These are phyloP conservation scores for Thereva unica DNA, from an alignment of 2,888 invertebrate genomes.

Conservation along the genomic window DNA sequence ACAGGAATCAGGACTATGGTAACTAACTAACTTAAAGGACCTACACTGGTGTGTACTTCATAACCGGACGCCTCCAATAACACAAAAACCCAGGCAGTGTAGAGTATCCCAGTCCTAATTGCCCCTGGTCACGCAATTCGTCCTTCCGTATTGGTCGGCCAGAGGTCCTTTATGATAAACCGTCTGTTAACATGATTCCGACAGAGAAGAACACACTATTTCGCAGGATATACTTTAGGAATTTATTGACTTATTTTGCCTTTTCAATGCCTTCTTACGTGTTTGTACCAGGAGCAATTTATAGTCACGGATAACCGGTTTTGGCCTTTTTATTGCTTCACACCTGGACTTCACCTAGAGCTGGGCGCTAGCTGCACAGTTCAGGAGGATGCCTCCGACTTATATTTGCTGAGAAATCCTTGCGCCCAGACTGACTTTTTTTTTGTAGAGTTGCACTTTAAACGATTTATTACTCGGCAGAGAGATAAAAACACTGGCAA, in stretches of 20 bases:
- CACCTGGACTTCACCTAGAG: conserved; percentile 36
- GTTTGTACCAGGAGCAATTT: conserved; percentile 36
- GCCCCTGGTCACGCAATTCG: conserved; percentile 36
- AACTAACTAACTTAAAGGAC: conserved; percentile 1
- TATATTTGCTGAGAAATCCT: conserved; percentile 40
- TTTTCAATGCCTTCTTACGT: conserved; percentile 41
- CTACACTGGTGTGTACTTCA: conserved; percentile 36
- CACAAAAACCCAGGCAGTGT: conserved; percentile 2
- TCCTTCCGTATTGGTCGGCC: conserved; percentile 15
- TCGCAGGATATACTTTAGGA: conserved; percentile 31
- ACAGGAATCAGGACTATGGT: conserved; percentile 1
- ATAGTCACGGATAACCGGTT: conserved; percentile 32
- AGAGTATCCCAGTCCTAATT: conserved; percentile 36
- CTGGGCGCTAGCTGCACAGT: not conserved
- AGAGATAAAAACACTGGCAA: conserved; percentile 34
- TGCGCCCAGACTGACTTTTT: conserved; percentile 17
- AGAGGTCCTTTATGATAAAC: conserved; percentile 39
- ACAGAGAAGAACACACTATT: conserved; percentile 30
- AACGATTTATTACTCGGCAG: conserved; percentile 36
- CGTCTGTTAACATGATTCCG: conserved; percentile 43
- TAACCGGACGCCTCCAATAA: conserved; percentile 40
- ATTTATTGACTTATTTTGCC: conserved; percentile 41
- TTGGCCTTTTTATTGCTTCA: conserved; percentile 38
- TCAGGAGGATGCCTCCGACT: conserved; percentile 7
- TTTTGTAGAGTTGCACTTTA: conserved; percentile 33